A percentile compares a stretch with the other conserved stretches of the same genome.
These are phyloP conservation scores for Oryzias sinensis DNA, from an alignment of 2,797 vertebrate species.

Conservation along the genomic window DNA sequence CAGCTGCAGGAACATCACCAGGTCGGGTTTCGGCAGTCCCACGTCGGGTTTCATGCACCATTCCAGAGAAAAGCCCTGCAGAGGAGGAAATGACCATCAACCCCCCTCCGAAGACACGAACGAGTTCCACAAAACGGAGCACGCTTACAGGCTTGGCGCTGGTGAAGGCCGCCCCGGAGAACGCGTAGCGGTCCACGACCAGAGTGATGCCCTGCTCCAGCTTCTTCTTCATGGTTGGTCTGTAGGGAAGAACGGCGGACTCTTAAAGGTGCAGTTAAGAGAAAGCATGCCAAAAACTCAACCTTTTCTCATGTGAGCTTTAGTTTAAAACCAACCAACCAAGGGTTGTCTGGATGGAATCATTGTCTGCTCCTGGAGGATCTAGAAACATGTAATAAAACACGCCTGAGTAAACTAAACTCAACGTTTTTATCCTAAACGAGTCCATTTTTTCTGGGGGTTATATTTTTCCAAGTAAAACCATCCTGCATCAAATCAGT, in stretches of 20 bases:
- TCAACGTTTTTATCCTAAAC: neutral
- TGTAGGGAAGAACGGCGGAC: constrained; percentile 48
- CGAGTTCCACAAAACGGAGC: neutral
- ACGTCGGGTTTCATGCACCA: constrained; percentile 91
- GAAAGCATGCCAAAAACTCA: neutral
- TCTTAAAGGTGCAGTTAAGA: neutral
- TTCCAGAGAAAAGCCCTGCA: constrained; percentile 85
- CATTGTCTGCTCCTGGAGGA: neutral
- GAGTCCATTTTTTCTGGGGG: too few species aligned
- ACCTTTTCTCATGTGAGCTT: neutral
- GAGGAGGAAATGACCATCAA: constrained; percentile 10
- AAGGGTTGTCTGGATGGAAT: too few species aligned
- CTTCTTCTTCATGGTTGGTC: constrained; percentile 88
- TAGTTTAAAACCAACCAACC: too few species aligned
- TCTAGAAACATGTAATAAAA: neutral
- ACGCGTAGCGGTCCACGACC: constrained; percentile 92
- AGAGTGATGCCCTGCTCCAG: constrained; percentile 85
- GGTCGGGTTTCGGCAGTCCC: constrained; percentile 93
- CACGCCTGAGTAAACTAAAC: neutral
- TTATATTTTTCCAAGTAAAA: too few species aligned
- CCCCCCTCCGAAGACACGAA: neutral
- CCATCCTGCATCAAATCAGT: too few species aligned
- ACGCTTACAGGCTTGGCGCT: constrained; percentile 89
- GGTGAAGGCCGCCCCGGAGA: constrained; percentile 95
- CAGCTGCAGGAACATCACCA: constrained; percentile 89